phyloP scores from a whole-genome alignment of 1,140 invertebrate species.

The Gryon sp. region DNA sequence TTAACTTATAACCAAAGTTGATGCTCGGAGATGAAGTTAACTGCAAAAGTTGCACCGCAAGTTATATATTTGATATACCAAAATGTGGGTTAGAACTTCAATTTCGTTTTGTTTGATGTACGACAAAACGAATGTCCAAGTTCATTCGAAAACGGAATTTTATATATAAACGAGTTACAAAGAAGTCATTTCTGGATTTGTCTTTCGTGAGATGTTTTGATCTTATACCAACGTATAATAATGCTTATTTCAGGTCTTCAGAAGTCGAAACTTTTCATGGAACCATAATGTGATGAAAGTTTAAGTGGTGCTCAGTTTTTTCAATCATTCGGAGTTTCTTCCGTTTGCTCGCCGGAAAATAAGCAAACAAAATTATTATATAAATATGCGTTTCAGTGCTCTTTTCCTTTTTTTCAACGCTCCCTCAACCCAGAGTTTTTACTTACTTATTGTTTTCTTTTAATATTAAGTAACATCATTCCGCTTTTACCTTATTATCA shows the following conservation, averaged over 20 bases:
- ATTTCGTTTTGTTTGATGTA: constrained; percentile 23
- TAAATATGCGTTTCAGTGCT: constrained; percentile 36
- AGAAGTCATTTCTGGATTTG: constrained; percentile 52
- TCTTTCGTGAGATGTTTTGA: constrained; percentile 36
- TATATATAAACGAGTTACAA: constrained; percentile 61
- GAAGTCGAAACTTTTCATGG: constrained; percentile 36
- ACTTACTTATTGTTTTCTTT: constrained; percentile 15
- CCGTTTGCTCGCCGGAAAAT: constrained; percentile 8
- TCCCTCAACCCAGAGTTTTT: constrained; percentile 1
- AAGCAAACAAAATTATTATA: constrained; percentile 37
- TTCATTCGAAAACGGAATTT: constrained; percentile 30
- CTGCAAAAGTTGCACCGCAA: constrained; percentile 8
- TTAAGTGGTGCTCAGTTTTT: constrained; percentile 51
- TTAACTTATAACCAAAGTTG: not conserved
- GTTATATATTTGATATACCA: constrained; percentile 30
- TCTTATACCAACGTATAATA: constrained; percentile 34
- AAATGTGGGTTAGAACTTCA: constrained; percentile 23
- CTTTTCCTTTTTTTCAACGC: constrained; percentile 21
- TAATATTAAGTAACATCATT: constrained; percentile 48
- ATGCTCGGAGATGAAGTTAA: not conserved
- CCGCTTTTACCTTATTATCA: constrained; percentile 52
- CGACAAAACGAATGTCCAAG: constrained; percentile 12
- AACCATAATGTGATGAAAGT: constrained; percentile 59
- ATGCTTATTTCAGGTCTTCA: constrained; percentile 27
- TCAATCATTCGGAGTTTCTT: constrained; percentile 22